phyloP scores from a whole-genome alignment of 1,140 invertebrate genomes.

The Papilio xuthus region DNA sequence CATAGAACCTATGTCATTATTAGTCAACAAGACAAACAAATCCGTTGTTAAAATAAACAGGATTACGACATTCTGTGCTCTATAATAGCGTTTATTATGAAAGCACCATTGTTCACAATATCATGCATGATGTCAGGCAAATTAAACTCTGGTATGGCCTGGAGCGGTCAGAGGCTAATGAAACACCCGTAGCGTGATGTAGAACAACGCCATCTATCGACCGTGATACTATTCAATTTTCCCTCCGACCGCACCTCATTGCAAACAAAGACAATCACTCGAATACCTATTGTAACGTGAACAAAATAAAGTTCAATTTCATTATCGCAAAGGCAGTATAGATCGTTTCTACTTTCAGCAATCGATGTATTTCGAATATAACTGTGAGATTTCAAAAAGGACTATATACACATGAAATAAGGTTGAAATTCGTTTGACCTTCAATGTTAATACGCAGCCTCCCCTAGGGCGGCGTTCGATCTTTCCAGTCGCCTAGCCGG shows the following conservation, averaged over 20 bases:
- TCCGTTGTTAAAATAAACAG: slow-evolving; percentile 8
- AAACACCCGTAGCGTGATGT: slow-evolving; percentile 57
- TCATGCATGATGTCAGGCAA: slow-evolving; percentile 30
- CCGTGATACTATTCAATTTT: slow-evolving; percentile 57
- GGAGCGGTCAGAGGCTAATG: slow-evolving; percentile 49
- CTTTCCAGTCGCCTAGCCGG: slow-evolving; percentile 76
- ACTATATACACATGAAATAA: slow-evolving; percentile 48
- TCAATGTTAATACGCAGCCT: slow-evolving; percentile 72
- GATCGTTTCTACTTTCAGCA: slow-evolving; percentile 42
- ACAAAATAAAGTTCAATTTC: slow-evolving; percentile 24
- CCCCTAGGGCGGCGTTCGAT: slow-evolving; percentile 78
- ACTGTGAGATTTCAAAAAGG: slow-evolving; percentile 42
- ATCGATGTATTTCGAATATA: slow-evolving; percentile 54
- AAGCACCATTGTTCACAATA: slow-evolving; percentile 31
- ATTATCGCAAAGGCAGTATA: neutral
- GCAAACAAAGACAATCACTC: slow-evolving; percentile 47
- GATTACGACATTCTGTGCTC: slow-evolving; percentile 1
- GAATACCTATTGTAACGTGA: slow-evolving; percentile 44
- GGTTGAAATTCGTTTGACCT: slow-evolving; percentile 44
- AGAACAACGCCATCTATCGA: slow-evolving; percentile 69
- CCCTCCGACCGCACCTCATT: slow-evolving; percentile 66
- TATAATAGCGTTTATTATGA: slow-evolving; percentile 27
- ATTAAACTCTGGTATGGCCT: slow-evolving; percentile 11
- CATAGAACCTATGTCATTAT: neutral
- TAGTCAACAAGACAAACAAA: slow-evolving; percentile 30